Evolutionary conservation across 2,888 invertebrate genomes (phyloP).

Genomic region (Idaea biselata): DNA sequence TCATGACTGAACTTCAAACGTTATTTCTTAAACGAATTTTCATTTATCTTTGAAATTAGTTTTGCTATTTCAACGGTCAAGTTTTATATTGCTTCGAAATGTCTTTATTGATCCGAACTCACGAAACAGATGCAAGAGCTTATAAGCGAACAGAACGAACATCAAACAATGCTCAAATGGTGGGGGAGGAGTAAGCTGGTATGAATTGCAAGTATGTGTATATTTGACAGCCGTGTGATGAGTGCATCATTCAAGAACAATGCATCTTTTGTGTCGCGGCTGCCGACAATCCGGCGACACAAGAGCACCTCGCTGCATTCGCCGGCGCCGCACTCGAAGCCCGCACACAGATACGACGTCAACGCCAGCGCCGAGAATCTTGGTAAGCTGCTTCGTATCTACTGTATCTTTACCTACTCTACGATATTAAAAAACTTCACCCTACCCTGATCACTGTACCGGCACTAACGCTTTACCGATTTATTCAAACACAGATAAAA

Average conservation of each 20-base stretch:
- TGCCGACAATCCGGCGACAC: conserved; percentile 92
- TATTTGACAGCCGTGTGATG: conserved; percentile 83
- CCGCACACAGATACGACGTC: conserved; percentile 84
- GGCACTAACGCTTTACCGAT: conserved; percentile 13
- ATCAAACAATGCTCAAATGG: neutral
- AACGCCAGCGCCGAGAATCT: conserved; percentile 88
- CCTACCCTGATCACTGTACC: conserved; percentile 21
- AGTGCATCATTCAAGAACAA: conserved; percentile 94
- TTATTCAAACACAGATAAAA: neutral
- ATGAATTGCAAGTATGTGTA: conserved; percentile 38
- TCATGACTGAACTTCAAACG: neutral
- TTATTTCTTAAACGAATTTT: neutral
- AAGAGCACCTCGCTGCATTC: conserved; percentile 89
- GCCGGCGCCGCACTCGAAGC: conserved; percentile 84
- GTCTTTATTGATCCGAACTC: neutral
- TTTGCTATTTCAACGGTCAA: neutral
- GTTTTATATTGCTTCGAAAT: conserved; percentile 1
- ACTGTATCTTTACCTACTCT: conserved; percentile 7
- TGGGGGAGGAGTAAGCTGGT: neutral
- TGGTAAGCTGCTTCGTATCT: conserved; percentile 70
- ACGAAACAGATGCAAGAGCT: neutral
- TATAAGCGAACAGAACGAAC: neutral
- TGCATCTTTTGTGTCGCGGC: conserved; percentile 94
- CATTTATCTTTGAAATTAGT: neutral
- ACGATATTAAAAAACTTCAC: conserved; percentile 12